These are phyloP conservation scores for Drosophila nannoptera DNA, from an alignment of 1,140 invertebrate species.

Conservation along the genomic window DNA sequence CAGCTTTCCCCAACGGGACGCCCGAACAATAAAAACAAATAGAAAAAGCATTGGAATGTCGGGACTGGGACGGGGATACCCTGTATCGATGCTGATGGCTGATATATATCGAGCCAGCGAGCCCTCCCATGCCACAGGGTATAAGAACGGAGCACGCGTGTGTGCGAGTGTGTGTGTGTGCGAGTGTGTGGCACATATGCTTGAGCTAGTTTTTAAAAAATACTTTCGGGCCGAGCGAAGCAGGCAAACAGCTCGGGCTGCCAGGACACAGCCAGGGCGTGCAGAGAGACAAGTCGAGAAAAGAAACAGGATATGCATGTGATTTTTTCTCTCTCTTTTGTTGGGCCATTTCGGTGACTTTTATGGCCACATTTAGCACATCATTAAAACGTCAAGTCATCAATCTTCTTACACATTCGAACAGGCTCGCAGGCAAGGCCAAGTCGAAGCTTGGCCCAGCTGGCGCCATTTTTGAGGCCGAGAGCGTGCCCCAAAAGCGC, in stretches of 20 bases:
- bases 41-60: not conserved
- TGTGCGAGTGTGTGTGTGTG: not conserved
- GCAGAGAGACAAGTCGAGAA: conserved; percentile 2
- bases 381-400: conserved; percentile 79
- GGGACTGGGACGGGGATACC: not conserved
- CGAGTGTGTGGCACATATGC: not conserved
- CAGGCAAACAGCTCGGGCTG: conserved; percentile 55
- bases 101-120: too few species aligned
- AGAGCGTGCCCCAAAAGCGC: conserved; percentile 13
- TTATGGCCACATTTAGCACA: conserved; percentile 73
- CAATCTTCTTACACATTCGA: conserved; percentile 79
- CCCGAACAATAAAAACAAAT: not conserved
- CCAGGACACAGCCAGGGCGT: conserved; percentile 48
- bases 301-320: not conserved
- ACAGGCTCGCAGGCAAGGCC: conserved; percentile 69
- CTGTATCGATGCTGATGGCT: not conserved
- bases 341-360: conserved; percentile 57
- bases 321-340: conserved; percentile 2
- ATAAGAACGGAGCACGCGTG: not conserved
- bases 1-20: not conserved
- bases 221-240: conserved; percentile 58
- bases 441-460: conserved; percentile 12
- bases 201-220: conserved; percentile 64
- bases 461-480: conserved; percentile 6
- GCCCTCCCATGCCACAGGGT: not conserved